Conservation (phyloP, 2,888 invertebrate species). For the Diadegma fenestrale region DNA sequence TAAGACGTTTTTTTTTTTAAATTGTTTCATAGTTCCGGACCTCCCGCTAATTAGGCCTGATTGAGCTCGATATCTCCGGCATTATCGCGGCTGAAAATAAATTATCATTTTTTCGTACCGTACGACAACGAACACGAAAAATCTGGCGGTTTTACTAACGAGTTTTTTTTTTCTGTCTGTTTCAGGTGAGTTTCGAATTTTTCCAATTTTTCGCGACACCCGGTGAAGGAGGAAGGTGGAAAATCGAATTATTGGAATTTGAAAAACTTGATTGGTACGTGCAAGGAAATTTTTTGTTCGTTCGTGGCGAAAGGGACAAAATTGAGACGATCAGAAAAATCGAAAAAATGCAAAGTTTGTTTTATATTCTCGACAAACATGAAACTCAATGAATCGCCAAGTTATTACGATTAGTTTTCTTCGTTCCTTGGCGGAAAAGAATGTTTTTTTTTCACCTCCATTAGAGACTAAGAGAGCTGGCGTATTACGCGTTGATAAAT, state of each 20-base stretch:
- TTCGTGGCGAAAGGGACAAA: neutral
- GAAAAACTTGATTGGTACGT: neutral
- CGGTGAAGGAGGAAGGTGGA: slow-evolving; percentile 41
- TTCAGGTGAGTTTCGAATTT: slow-evolving; percentile 69
- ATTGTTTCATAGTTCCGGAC: neutral
- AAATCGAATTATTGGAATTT: no score
- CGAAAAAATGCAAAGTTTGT: no score
- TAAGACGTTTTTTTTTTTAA: neutral
- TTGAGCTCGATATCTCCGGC: slow-evolving; percentile 21
- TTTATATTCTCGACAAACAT: no score
- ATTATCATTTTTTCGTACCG: neutral
- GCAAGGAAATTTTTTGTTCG: neutral
- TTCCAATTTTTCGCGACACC: slow-evolving; percentile 1
- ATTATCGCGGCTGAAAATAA: slow-evolving; percentile 22
- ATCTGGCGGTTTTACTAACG: neutral
- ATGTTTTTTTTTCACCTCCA: neutral
- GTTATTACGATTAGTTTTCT: neutral
- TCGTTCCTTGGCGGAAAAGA: neutral
- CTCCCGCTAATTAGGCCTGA: slow-evolving; percentile 33
- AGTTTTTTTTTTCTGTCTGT: slow-evolving; percentile 52
- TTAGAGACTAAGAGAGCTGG: neutral
- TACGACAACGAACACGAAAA: neutral
- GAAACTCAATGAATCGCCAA: neutral
- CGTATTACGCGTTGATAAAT: slow-evolving; percentile 72
- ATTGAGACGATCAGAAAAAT: no score